Conservation (phyloP, 2,113 vertebrate genomes). For the Promerops cafer region DNA sequence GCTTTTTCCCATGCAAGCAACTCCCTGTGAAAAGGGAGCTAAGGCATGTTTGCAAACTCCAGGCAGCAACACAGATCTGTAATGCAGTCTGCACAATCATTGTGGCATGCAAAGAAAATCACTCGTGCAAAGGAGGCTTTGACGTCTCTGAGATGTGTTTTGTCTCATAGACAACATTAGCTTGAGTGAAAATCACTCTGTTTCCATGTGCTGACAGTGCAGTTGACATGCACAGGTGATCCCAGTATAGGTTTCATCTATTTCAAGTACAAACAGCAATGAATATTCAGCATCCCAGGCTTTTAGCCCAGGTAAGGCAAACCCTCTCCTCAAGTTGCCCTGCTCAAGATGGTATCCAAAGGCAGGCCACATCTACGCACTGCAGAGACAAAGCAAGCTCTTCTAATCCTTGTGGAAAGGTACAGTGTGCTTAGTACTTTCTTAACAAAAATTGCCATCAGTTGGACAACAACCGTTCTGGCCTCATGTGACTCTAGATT, state of each 20-base stretch:
- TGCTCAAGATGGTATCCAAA: background rate
- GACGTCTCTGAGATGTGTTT: background rate
- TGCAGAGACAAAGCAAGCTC: background rate
- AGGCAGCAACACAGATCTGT: background rate
- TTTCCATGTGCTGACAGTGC: background rate
- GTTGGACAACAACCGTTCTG: background rate
- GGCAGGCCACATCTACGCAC: background rate
- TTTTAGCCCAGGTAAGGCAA: background rate
- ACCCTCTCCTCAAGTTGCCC: background rate
- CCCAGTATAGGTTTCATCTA: background rate
- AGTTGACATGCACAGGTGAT: background rate
- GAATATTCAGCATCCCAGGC: background rate
- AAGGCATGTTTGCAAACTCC: slow-evolving; percentile 42
- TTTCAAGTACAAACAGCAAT: background rate
- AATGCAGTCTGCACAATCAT: background rate
- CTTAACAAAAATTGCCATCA: background rate
- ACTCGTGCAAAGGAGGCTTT: slow-evolving; percentile 20
- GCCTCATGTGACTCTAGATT: background rate
- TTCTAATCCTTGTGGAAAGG: background rate
- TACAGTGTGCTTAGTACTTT: background rate
- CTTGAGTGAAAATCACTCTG: background rate
- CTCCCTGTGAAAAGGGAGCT: slow-evolving; percentile 3
- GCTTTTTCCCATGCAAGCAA: background rate
- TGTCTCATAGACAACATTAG: background rate
- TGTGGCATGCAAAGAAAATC: slow-evolving; percentile 15